Evolutionary conservation across 2,888 invertebrate species (phyloP), one percentile per base, ranked within the genome.

Genomic region (Carterocephalus palaemon): DNA sequence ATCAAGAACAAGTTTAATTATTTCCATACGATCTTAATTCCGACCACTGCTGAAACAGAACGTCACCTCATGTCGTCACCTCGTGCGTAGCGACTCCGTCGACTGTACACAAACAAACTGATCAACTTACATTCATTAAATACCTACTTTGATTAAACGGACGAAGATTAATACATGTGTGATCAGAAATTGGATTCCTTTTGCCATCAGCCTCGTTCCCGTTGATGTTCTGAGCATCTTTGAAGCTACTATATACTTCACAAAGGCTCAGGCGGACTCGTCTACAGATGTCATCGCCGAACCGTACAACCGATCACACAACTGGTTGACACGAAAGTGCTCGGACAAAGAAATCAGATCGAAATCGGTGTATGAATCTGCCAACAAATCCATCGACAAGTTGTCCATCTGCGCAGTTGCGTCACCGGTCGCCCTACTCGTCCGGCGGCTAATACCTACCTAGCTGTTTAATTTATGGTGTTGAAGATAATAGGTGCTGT

Each of bases 321-420:
- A 80, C 64, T 38, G 46, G 63, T 78, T 67, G 51, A 52, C 60
- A 51, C 49, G 57, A 57, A 59, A 48, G 58, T 59, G 47, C 52
- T 43, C 67, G 79, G 81, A 85, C 84, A 85, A 85, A 85, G 84
- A 80, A 82, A 79, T 75, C 76, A 67, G 74, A 78, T 80, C 73
- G 74, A 65, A 69, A 78, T 77, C 70, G 57, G 50, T 54, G 48
- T 51, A 70, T 67, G 48, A 7, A 55, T 72, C 57, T 10, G 6
- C 24, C 52, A 51, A 74, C 59, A 28, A 8, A 56, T 75, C 59
- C 49, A 4, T 4, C 53, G 49, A 67, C 57, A 13, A 48, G 48
- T 62, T 48, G 38, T 41, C 36, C 46, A 51, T 46, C 46, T 19
- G 40, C 31, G 29, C 37, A 28, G 62, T 70, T 58, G 64, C 59